Evolutionary conservation across 23 tunicate genomes (phyloP), one percentile per base, ranked within the genome.

Genomic region (Styela clava): DNA sequence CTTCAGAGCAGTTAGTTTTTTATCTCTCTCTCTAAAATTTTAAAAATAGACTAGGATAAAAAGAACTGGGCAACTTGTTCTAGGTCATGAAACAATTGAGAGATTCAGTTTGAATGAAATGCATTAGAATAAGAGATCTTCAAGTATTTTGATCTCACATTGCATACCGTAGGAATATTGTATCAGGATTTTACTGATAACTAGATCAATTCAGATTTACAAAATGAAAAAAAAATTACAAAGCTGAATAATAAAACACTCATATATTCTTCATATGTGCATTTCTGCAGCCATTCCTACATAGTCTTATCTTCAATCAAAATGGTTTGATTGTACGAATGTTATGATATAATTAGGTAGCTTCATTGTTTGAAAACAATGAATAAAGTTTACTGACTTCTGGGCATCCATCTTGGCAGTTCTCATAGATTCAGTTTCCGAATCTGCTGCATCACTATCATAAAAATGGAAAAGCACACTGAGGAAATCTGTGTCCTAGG

Each of bases 401-500:
- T 85, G 71, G 28, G 85, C 82, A 78, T 91, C 89, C 33, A 91
- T 65, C 62, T 44, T 70, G 22, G 73, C 90, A 30, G 35, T 62
- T 35, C 84, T 78, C 25, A 62, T 31, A 19, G 63, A 52, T 33
- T 82, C 91, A 0, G 74, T 36, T 16, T 74, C 86, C 1, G 97
- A 86, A 26, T 70, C 87, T 24, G 79, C 73, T 5, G 74, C 84
- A 31, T 92, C 97, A 34, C 88, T 86, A 69, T 92, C 86, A 82
- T 93, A 93, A 77, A 93, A 93, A 77, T 93, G 98, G 56, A 83
- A 93, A 23, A 93, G 76, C 1, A 81, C 98, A 2, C 87, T 81
- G 37, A 93, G 89, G 62, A 85, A 93, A 64, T 93, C 98, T 16
- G 98, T 87, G 16, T 93, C 98, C 98, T 93, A 16, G 2, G n/a